phyloP scores from a whole-genome alignment of 2,888 invertebrate genomes.

The Ernsta delagoae region DNA sequence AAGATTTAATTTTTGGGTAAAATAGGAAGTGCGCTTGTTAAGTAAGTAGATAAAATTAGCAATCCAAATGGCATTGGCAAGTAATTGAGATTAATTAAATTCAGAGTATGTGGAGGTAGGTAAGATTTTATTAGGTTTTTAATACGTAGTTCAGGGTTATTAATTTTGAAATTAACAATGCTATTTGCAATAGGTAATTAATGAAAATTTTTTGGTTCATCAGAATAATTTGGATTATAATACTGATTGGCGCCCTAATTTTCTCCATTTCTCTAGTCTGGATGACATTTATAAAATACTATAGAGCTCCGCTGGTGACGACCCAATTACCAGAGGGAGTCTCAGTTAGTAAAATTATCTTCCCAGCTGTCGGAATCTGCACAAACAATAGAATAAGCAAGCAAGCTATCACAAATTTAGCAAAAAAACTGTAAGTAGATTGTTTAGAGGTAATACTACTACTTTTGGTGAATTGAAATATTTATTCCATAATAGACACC shows the following conservation, averaged over 20 bases:
- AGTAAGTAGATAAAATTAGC: background rate
- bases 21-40: constrained; percentile 8
- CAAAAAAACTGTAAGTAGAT: constrained; percentile 65
- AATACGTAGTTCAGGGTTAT: too few species aligned
- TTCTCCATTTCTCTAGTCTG: constrained; percentile 71
- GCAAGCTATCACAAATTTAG: constrained; percentile 63
- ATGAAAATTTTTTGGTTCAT: constrained; percentile 14
- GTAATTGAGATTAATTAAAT: background rate
- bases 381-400: constrained; percentile 78
- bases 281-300: constrained; percentile 70
- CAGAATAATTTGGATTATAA: constrained; percentile 72
- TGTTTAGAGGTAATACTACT: background rate
- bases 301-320: constrained; percentile 69
- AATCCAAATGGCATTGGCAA: background rate
- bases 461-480: too few species aligned
- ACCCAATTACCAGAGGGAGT: constrained; percentile 77
- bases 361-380: constrained; percentile 80
- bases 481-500: too few species aligned
- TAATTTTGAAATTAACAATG: too few species aligned
- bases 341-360: constrained; percentile 73
- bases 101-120: background rate
- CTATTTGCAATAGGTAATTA: too few species aligned
- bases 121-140: too few species aligned
- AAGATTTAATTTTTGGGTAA: background rate
- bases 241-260: constrained; percentile 65